Conservation (phyloP, 35 echinoderm and acorn worm genomes). For the Heliocidaris tuberculata region DNA sequence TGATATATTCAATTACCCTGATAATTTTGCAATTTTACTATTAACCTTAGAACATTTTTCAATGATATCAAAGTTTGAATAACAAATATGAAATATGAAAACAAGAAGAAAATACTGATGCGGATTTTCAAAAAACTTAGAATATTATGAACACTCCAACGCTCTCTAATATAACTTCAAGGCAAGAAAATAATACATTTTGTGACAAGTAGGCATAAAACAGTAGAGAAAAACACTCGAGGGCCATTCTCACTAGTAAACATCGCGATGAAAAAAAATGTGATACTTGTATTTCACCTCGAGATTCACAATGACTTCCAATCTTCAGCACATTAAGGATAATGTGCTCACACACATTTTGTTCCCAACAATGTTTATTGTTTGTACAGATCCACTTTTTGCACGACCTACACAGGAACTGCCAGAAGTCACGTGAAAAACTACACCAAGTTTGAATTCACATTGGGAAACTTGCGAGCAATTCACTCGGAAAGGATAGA, state of each 20-base stretch:
- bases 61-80: not conserved
- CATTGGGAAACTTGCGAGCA: no score
- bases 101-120: not conserved
- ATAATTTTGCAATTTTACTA: not conserved
- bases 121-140: not conserved
- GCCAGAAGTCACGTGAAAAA: no score
- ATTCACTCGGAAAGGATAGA: no score
- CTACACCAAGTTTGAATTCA: no score
- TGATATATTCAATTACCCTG: not conserved
- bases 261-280: not conserved
- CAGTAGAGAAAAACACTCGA: not conserved
- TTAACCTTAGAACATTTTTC: not conserved
- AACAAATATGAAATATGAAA: not conserved
- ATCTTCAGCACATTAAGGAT: no score
- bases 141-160: not conserved
- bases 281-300: no score
- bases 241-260: not conserved
- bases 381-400: no score
- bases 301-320: no score
- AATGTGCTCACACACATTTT: no score
- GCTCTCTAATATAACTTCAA: not conserved
- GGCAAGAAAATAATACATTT: constrained; percentile 5
- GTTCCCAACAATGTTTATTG: no score
- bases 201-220: not conserved
- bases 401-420: no score